Evolutionary conservation across 2,888 invertebrate species (phyloP).

Genomic region (Acheta domesticus): DNA sequence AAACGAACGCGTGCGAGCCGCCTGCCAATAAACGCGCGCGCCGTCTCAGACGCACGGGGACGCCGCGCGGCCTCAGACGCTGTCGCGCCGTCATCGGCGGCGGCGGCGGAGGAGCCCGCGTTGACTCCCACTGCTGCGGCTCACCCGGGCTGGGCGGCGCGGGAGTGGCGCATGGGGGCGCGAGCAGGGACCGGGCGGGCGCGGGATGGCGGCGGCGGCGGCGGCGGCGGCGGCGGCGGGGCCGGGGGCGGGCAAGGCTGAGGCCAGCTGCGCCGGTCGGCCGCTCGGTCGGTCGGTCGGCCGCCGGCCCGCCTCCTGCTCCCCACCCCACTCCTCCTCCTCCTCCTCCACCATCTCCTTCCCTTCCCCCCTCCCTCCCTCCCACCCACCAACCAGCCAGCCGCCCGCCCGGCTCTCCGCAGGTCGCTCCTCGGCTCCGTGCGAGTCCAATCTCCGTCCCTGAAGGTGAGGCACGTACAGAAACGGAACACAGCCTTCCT

Average conservation of each 20-base stretch:
- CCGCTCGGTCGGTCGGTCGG: background rate
- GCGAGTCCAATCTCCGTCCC: constrained; percentile 26
- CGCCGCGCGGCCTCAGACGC: no score
- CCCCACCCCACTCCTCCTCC: background rate
- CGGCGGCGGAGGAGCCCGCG: no score
- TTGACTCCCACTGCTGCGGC: no score
- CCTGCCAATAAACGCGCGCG: no score
- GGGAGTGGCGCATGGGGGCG: background rate
- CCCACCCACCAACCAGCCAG: no score
- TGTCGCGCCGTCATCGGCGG: no score
- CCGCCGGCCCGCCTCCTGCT: background rate
- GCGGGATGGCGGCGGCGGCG: background rate
- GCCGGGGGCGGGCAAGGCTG: background rate
- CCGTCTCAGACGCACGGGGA: no score
- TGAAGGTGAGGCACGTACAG: constrained; percentile 36
- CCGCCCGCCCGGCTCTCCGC: background rate
- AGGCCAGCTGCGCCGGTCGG: constrained; percentile 18
- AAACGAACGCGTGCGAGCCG: no score
- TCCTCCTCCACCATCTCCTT: background rate
- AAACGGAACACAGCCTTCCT: constrained; percentile 35
- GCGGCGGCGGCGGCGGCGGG: background rate
- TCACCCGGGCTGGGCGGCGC: background rate
- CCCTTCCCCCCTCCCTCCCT: no score
- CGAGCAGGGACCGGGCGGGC: background rate
- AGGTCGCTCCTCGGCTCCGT: background rate